Evolutionary conservation across 2,113 vertebrate genomes (phyloP), one percentile per base, ranked within the genome.

Genomic region (Symphodus melops): DNA sequence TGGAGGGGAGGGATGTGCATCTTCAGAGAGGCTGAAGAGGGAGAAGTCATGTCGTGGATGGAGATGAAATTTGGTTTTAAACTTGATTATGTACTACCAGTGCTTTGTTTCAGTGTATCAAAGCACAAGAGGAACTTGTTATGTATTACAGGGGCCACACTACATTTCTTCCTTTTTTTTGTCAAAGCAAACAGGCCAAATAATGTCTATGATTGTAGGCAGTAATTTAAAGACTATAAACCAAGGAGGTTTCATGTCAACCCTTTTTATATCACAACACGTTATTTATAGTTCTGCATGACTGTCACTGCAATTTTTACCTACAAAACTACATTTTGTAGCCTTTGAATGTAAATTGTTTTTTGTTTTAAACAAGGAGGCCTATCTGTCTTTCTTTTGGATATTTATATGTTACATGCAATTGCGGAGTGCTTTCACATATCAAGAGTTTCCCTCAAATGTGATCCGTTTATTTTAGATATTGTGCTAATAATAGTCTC

Each of bases 401-500:
- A 12, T n/a, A 44, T 19, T 1, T 8, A 4, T 39, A 6, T 25
- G 2, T 61, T 52, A 9, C 4, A 11, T 49, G 20, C 12, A 39
- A 21, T 9, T 53, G 14, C 10, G 9, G 14, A 19, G 3, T 14
- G 8, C 6, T n/a, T 36, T 53, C 33, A 37, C 2, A 7, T 75
- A n/a, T 56, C 33, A 41, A 48, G 8, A 57, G 71, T 86, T 86
- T 5, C 63, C 41, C 37, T 71, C 9, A 77, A 74, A 83, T 60
- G 16, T 23, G 49, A 69, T 64, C 25, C 16, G 80, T 87, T 88
- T 90, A 87, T 87, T 91, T 88, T 72, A 86, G 81, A 88, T 89
- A 80, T 63, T 9, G 81, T 19, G 79, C 88, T 92, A 89, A 87
- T 81, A 86, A 89, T 91, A 91, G 91, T 84, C 68, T 28, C 49